These are phyloP conservation scores for Microtus oregoni DNA, from an alignment of 2,113 vertebrate species.

Conservation along the genomic window DNA sequence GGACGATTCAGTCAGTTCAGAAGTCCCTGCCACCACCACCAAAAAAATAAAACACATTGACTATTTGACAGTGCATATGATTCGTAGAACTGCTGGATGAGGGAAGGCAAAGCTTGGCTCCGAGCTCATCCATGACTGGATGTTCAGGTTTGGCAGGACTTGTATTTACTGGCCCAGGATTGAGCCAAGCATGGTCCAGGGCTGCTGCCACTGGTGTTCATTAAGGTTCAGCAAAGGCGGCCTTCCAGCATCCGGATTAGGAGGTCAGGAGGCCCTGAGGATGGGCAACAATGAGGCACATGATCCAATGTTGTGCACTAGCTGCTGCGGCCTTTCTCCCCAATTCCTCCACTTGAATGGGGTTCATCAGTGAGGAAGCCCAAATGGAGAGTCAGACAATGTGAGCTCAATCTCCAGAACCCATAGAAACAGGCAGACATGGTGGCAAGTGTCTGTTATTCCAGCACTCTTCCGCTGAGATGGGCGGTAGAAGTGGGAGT, in stretches of 20 bases:
- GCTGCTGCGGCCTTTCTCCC: conserved; percentile 31
- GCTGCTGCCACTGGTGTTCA: conserved; percentile 43
- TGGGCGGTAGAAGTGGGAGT: background rate
- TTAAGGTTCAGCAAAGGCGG: conserved; percentile 8
- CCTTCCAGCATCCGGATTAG: background rate
- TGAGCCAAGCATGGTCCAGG: conserved; percentile 48
- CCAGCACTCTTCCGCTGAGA: background rate
- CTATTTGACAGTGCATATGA: conserved; percentile 64
- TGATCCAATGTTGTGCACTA: conserved; percentile 37
- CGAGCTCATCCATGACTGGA: conserved; percentile 69
- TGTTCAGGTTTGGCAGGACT: conserved; percentile 73
- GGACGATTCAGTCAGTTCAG: conserved; percentile 68
- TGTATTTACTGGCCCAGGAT: conserved; percentile 66
- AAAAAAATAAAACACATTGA: background rate
- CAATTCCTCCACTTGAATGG: conserved; percentile 51
- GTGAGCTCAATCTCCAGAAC: background rate
- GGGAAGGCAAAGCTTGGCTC: conserved; percentile 51
- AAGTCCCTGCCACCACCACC: conserved; percentile 36
- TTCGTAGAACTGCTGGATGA: conserved; percentile 64
- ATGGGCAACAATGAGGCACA: conserved; percentile 31
- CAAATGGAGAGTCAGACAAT: conserved; percentile 22
- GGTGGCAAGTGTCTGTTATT: background rate
- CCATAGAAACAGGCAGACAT: background rate
- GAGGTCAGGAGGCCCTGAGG: conserved; percentile 10
- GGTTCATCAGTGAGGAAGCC: conserved; percentile 20